phyloP scores from a whole-genome alignment of 2,113 vertebrate genomes.

The Gymnarchus niloticus region DNA sequence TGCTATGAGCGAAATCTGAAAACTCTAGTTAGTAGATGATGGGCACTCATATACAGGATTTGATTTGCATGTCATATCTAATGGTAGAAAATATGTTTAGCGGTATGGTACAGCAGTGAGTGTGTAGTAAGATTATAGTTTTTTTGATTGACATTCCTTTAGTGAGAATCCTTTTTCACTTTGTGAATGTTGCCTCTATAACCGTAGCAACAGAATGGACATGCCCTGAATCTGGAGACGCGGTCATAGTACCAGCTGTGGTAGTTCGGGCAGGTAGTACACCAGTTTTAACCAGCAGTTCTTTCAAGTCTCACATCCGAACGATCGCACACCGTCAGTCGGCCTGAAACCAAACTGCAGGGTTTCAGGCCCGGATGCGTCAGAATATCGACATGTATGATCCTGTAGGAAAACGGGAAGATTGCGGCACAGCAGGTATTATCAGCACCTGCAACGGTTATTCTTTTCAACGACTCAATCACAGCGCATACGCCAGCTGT shows the following conservation, averaged over 20 bases:
- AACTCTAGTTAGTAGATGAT: background rate
- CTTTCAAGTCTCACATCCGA: background rate
- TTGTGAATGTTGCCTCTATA: background rate
- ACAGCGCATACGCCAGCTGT: background rate
- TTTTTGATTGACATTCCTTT: background rate
- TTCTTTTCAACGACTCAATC: background rate
- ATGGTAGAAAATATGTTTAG: background rate
- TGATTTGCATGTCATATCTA: background rate
- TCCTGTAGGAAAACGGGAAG: background rate
- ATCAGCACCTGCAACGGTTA: background rate
- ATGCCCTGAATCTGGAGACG: background rate
- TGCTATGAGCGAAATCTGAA: background rate
- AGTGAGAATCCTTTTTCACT: background rate
- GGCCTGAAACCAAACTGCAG: background rate
- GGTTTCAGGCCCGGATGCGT: background rate
- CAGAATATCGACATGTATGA: background rate
- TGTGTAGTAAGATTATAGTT: background rate
- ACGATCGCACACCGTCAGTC: background rate
- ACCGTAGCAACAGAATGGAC: background rate
- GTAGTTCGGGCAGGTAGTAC: too few relatives aligned
- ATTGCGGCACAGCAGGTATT: background rate
- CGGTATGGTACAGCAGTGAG: background rate
- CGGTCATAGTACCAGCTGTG: background rate
- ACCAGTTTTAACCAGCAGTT: background rate
- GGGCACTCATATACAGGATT: background rate